Evolutionary conservation across 1,140 invertebrate genomes (phyloP).

Genomic region (Antheraea mylitta): DNA sequence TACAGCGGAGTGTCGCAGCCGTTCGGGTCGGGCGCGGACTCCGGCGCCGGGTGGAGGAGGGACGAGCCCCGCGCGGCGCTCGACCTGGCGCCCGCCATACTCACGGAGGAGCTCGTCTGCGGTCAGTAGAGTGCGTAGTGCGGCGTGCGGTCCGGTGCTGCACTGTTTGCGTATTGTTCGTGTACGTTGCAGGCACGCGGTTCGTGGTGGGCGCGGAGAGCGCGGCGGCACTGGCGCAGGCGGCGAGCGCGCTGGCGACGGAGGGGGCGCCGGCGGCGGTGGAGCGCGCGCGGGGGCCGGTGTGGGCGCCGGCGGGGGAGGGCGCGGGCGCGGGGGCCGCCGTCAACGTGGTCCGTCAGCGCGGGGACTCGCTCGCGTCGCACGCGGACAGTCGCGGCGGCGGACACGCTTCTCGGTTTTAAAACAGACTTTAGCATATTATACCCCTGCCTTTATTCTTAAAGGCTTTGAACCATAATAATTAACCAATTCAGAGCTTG

Average conservation of each 20-base stretch:
- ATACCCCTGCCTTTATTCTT: too few relatives aligned
- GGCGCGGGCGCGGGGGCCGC: conserved; percentile 59
- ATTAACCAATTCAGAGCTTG: too few relatives aligned
- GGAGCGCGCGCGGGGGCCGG: conserved; percentile 27
- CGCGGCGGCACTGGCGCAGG: conserved; percentile 39
- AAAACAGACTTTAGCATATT: too few relatives aligned
- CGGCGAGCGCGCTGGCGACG: conserved; percentile 33
- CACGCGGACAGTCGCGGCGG: conserved; percentile 84
- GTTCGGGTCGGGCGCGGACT: conserved; percentile 39
- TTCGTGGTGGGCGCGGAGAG: conserved; percentile 56
- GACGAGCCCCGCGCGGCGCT: conserved; percentile 42
- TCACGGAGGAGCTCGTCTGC: conserved; percentile 46
- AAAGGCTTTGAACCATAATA: too few relatives aligned
- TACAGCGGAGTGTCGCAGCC: conserved; percentile 45
- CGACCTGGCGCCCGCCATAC: conserved; percentile 53
- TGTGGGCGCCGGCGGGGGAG: background rate
- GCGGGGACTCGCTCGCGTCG: conserved; percentile 76
- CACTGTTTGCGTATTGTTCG: background rate
- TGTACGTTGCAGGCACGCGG: conserved; percentile 37
- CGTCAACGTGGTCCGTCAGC: conserved; percentile 81
- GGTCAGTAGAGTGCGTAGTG: conserved; percentile 30
- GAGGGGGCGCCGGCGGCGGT: conserved; percentile 24
- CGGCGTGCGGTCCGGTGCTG: background rate
- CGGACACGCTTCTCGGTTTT: conserved; percentile 82
- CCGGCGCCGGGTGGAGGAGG: conserved; percentile 27